These are phyloP conservation scores for Andricus curvator DNA, from an alignment of 2,888 invertebrate species.

Conservation along the genomic window DNA sequence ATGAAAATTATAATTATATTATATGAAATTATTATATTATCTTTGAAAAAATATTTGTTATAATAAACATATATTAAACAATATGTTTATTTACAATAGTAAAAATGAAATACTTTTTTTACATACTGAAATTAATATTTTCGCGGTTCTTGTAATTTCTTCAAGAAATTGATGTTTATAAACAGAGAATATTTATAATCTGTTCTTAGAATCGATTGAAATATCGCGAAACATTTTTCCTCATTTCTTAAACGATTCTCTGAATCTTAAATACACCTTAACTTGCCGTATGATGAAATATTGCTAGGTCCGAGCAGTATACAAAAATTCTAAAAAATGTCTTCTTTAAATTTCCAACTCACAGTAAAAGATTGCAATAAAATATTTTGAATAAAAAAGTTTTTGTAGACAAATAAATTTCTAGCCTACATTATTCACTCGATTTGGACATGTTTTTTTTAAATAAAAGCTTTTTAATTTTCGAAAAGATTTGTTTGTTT, in stretches of 20 bases:
- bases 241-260: conserved; percentile 7
- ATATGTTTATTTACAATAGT: no score
- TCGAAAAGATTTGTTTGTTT: no score
- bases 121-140: no score
- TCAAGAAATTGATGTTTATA: not conserved
- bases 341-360: not conserved
- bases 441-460: no score
- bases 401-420: no score
- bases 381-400: not conserved
- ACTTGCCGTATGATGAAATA: not conserved
- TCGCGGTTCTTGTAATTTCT: not conserved
- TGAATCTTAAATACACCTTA: not conserved
- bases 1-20: no score
- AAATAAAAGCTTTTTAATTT: no score
- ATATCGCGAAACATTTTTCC: not conserved
- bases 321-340: not conserved
- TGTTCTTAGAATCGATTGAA: not conserved
- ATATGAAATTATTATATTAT: no score
- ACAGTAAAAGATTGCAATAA: not conserved
- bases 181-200: not conserved
- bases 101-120: no score
- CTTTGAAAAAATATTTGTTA: no score
- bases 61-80: no score
- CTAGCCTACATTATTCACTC: no score
- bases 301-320: not conserved